Conservation (phyloP, 2,888 invertebrate genomes). For the Netelia melanura region DNA sequence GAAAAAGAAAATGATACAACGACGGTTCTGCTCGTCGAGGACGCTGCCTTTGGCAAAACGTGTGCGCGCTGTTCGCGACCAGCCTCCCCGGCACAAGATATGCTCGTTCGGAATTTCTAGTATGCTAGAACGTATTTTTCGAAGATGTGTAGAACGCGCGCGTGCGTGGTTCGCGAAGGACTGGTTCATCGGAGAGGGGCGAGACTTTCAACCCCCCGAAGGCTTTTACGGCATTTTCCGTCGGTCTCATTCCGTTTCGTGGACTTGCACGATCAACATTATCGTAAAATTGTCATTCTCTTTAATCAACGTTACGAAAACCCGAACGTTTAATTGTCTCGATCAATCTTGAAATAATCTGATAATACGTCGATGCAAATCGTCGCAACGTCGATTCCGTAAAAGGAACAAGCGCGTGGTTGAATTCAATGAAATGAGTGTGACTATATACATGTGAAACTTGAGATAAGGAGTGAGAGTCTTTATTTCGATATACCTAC, state of each 20-base stretch:
- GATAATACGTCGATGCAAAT: conserved; percentile 40
- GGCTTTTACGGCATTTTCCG: conserved; percentile 38
- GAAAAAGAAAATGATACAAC: conserved; percentile 30
- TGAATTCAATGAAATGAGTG: not conserved
- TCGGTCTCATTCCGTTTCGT: conserved; percentile 20
- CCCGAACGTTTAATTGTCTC: conserved; percentile 40
- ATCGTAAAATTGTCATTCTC: conserved; percentile 44
- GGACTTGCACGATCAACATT: conserved; percentile 19
- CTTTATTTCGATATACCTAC: conserved; percentile 31
- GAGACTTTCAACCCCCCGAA: conserved; percentile 33
- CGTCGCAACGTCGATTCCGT: conserved; percentile 29
- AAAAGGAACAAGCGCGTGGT: conserved; percentile 24
- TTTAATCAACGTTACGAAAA: conserved; percentile 15
- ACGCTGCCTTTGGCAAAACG: conserved; percentile 67
- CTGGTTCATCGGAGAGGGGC: conserved; percentile 9
- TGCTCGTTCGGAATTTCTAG: conserved; percentile 69
- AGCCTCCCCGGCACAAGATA: conserved; percentile 50
- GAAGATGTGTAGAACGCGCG: conserved; percentile 53
- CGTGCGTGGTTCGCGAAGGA: conserved; percentile 38
- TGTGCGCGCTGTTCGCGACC: conserved; percentile 58
- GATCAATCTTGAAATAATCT: conserved; percentile 51
- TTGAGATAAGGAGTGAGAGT: conserved; percentile 8
- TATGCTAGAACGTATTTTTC: conserved; percentile 68
- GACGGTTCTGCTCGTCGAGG: conserved; percentile 48
- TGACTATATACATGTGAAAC: conserved; percentile 7